phyloP scores from a whole-genome alignment of 2,797 vertebrate genomes.

The Centroberyx gerrardi region DNA sequence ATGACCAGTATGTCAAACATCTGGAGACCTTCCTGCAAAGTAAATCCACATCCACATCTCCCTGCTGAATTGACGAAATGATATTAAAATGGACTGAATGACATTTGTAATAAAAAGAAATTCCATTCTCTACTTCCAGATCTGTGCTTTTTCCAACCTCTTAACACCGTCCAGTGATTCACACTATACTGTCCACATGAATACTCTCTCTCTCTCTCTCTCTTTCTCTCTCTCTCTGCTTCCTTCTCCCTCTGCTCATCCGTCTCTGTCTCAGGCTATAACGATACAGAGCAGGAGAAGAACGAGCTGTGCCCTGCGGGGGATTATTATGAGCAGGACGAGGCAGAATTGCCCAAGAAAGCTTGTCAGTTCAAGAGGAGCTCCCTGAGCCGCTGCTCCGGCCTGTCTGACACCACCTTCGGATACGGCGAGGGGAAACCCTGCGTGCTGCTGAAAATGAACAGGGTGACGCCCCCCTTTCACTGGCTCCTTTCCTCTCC shows the following conservation, averaged over 20 bases:
- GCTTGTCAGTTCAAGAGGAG: slow-evolving; percentile 90
- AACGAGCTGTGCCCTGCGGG: slow-evolving; percentile 86
- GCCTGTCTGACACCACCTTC: slow-evolving; percentile 87
- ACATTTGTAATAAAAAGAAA: slow-evolving; percentile 9
- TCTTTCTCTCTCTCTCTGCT: slow-evolving; percentile 14
- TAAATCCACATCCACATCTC: slow-evolving; percentile 83
- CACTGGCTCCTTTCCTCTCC: not conserved
- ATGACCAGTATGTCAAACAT: slow-evolving; percentile 82
- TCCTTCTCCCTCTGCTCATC: slow-evolving; percentile 15
- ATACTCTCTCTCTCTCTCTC: not conserved
- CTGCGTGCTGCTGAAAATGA: slow-evolving; percentile 95
- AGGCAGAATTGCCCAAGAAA: slow-evolving; percentile 74
- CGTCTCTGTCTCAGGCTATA: slow-evolving; percentile 85
- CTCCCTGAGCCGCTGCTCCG: slow-evolving; percentile 89
- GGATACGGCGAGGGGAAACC: slow-evolving; percentile 92
- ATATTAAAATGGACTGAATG: not conserved
- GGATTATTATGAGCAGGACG: slow-evolving; percentile 84
- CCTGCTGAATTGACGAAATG: not conserved
- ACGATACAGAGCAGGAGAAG: slow-evolving; percentile 88
- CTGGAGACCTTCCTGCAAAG: slow-evolving; percentile 90
- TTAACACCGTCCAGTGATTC: slow-evolving; percentile 2
- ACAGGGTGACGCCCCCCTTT: slow-evolving; percentile 86
- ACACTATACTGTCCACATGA: not conserved
- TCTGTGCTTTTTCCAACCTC: not conserved
- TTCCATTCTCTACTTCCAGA: not conserved